Evolutionary conservation across 1,140 invertebrate species (phyloP), one percentile per base, ranked within the genome.

Genomic region (Zaprionus africanus): DNA sequence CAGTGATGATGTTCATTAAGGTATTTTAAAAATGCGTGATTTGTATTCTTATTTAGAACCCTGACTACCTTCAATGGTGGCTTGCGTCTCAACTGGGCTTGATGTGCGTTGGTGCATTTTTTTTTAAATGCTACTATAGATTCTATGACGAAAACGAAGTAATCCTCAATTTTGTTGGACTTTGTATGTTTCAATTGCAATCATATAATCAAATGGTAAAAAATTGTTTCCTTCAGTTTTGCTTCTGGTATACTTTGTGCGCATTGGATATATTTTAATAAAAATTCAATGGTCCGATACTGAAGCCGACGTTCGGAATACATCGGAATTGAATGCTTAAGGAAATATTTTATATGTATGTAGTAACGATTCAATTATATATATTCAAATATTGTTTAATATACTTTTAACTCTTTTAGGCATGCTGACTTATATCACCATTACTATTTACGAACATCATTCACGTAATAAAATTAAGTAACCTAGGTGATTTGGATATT

Each of bases 51-150:
- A 0, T 28, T 13, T 12, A 75, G 76, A 67, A 68, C 41, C 19
- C 41, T 9, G 46, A 28, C 60, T 75, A 69, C 26, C 34, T 78
- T 28, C 36, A 69, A 38, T 66, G 76, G 61, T 81, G 72, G 65
- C 54, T 75, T 15, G 22, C 68, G 2, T 38, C 63, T 13, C 41
- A 74, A 11, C 11, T 49, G 24, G 54, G 6, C 7, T 28, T 19
- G 15, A 64, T 12, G 41, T 53, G 1, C 58, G 31, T 36, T 38
- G 31, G 17, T 43, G 59, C 19, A 58, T 41, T 49, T 1, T 15
- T n/a, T 1, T 68, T 60, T 17, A 19, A 17, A 22, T 75, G 71
- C 11, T 63, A 78, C 54, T 53, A n/a, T 34, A 28, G 28, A 2
- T 70, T 76, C 9, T 76, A 64, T 64, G n/a, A 11, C 3, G 31